These are phyloP conservation scores for Sesamia nonagrioides DNA, from an alignment of 1,140 invertebrate species.

Conservation along the genomic window DNA sequence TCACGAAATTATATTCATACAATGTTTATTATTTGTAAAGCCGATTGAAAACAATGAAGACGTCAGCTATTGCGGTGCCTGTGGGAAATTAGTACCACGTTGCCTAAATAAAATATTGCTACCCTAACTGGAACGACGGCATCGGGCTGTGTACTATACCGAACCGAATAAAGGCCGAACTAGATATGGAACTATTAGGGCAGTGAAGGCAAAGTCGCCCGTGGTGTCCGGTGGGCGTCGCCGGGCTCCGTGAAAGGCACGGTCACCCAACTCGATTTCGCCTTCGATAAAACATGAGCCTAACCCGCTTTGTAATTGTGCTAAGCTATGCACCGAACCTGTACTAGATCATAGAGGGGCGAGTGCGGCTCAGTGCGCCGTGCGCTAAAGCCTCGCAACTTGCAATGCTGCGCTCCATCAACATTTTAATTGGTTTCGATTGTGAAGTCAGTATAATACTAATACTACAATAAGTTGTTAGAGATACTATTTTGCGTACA, in stretches of 20 bases:
- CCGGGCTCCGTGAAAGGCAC: constrained; percentile 72
- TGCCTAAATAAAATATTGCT: constrained; percentile 48
- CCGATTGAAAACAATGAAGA: constrained; percentile 26
- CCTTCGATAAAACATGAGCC: constrained; percentile 69
- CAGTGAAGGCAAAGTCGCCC: constrained; percentile 63
- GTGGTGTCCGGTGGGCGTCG: constrained; percentile 66
- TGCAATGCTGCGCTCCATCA: constrained; percentile 59
- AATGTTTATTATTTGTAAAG: constrained; percentile 34
- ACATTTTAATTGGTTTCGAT: constrained; percentile 67
- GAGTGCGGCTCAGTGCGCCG: constrained; percentile 26
- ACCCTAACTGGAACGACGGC: constrained; percentile 55
- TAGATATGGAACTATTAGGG: constrained; percentile 57
- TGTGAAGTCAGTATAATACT: constrained; percentile 50
- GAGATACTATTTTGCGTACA: constrained; percentile 35
- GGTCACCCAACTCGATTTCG: constrained; percentile 68
- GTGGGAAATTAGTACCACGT: constrained; percentile 18
- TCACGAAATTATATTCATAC: constrained; percentile 56
- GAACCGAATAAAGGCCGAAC: constrained; percentile 51
- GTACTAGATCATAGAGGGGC: constrained; percentile 46
- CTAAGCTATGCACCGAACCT: constrained; percentile 63
- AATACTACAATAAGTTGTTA: constrained; percentile 58
- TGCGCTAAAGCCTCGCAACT: constrained; percentile 33
- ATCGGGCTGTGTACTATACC: constrained; percentile 48
- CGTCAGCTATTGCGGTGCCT: not conserved
- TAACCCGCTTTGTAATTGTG: constrained; percentile 59